Conservation (phyloP, 1,140 invertebrate species). For the Micrasema longulum region DNA sequence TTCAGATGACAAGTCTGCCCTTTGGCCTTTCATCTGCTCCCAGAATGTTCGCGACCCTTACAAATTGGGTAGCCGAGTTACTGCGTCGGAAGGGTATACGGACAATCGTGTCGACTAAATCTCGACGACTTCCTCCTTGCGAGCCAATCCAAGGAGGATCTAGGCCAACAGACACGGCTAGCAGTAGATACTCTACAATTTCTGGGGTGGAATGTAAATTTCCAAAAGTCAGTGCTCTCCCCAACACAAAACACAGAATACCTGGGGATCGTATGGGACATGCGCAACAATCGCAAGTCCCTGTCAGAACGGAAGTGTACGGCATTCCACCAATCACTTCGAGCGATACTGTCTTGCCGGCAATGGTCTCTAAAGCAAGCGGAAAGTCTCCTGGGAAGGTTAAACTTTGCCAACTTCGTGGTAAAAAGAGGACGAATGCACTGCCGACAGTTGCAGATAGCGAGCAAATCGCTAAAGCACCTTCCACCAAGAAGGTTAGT, state of each 20-base stretch:
- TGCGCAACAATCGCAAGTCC: background rate
- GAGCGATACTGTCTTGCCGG: background rate
- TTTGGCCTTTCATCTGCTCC: slow-evolving; percentile 51
- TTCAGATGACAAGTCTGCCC: slow-evolving; percentile 9
- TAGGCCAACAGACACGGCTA: slow-evolving; percentile 15
- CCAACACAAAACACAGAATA: slow-evolving; percentile 42
- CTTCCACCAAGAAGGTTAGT: background rate
- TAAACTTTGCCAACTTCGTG: slow-evolving; percentile 68
- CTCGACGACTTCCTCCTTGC: slow-evolving; percentile 44
- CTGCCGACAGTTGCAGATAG: slow-evolving; percentile 48
- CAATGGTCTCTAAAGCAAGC: slow-evolving; percentile 48
- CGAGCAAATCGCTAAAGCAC: background rate
- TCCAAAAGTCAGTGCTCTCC: slow-evolving; percentile 30
- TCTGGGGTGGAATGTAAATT: slow-evolving; percentile 49
- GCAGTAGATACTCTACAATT: slow-evolving; percentile 34
- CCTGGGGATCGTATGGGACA: slow-evolving; percentile 45
- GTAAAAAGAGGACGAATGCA: slow-evolving; percentile 65
- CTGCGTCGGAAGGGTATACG: slow-evolving; percentile 54
- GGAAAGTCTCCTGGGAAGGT: slow-evolving; percentile 53
- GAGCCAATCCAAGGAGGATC: slow-evolving; percentile 45
- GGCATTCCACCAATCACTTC: background rate
- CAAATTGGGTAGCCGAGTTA: slow-evolving; percentile 56
- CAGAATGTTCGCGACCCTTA: slow-evolving; percentile 52
- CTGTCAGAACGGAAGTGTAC: background rate
- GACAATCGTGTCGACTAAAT: background rate